Percentiles rank a stretch among this genome's conserved stretches.
phyloP scores from a whole-genome alignment of 2,797 vertebrate species.

The Prunella strophiata region DNA sequence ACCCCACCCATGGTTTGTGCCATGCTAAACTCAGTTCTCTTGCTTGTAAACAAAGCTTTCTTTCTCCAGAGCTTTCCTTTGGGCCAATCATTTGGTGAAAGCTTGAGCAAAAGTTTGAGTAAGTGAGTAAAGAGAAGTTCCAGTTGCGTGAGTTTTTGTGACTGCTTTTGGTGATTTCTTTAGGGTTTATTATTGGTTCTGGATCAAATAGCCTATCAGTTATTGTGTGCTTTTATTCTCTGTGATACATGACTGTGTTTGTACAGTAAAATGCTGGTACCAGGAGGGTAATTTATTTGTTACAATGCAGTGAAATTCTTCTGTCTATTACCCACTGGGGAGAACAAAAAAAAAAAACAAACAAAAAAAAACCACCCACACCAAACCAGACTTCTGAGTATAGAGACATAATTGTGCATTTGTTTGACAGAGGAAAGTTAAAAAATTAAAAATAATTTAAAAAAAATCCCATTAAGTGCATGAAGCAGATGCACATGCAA shows the following conservation, averaged over 20 bases:
- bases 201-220: neutral
- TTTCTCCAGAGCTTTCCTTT: neutral
- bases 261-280: neutral
- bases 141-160: neutral
- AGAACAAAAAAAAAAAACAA: neutral
- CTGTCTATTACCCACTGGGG: neutral
- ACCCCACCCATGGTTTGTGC: neutral
- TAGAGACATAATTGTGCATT: neutral
- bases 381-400: neutral
- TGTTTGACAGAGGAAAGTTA: neutral
- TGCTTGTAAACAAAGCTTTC: neutral
- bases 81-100: neutral
- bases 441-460: neutral
- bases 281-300: neutral
- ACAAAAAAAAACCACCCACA: neutral
- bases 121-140: neutral
- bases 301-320: neutral
- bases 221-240: neutral
- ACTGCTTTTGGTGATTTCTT: neutral
- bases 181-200: neutral
- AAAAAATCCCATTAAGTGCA: neutral
- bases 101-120: neutral
- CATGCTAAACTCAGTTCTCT: neutral
- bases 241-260: neutral
- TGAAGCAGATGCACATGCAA: neutral